These are phyloP conservation scores for Nylanderia fulva DNA, from an alignment of 1,140 invertebrate genomes.

Conservation along the genomic window DNA sequence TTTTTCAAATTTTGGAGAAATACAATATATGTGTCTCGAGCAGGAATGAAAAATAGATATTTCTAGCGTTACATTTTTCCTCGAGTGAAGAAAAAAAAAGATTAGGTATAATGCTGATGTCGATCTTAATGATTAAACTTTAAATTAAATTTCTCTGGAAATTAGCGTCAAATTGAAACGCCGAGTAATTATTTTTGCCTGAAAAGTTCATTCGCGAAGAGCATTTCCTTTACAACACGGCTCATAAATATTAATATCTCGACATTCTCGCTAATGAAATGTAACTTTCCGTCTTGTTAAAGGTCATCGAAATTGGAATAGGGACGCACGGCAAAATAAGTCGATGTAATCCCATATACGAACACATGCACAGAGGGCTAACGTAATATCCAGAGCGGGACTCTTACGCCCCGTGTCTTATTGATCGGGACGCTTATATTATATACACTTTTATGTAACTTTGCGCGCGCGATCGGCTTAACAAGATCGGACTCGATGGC, in stretches of 20 bases:
- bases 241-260: background rate
- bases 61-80: background rate
- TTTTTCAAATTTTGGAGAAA: background rate
- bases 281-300: background rate
- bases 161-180: background rate
- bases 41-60: background rate
- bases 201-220: background rate
- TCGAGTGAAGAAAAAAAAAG: background rate
- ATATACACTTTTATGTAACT: constrained; percentile 39
- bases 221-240: background rate
- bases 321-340: background rate
- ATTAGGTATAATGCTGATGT: background rate
- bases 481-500: constrained; percentile 50
- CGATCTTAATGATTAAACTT: background rate
- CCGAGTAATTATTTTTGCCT: background rate
- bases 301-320: constrained; percentile 4
- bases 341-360: background rate
- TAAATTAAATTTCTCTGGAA: background rate
- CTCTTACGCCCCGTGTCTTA: constrained; percentile 6
- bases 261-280: background rate
- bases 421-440: constrained; percentile 41
- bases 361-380: background rate
- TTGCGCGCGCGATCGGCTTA: constrained; percentile 44
- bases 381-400: background rate
- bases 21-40: too few species aligned